phyloP scores from a whole-genome alignment of 1,140 invertebrate species.

The Pinna nobilis region DNA sequence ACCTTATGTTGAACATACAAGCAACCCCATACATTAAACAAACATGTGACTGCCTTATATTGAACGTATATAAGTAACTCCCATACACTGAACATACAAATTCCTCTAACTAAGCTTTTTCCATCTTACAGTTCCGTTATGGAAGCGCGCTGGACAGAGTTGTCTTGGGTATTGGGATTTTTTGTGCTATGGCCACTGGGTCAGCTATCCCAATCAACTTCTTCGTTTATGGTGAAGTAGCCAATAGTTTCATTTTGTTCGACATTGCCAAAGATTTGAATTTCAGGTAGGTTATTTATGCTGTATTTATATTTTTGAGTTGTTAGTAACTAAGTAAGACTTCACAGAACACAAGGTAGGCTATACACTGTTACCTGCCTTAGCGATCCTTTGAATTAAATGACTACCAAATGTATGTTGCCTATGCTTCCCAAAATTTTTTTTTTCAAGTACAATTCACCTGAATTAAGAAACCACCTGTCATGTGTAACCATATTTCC shows the following conservation, averaged over 20 bases:
- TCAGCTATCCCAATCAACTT: conserved; percentile 58
- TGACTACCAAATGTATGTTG: too few relatives aligned
- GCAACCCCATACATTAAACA: too few relatives aligned
- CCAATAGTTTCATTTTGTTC: conserved; percentile 50
- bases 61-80: too few relatives aligned
- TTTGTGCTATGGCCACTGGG: conserved; percentile 55
- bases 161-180: conserved; percentile 60
- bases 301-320: neutral
- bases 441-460: too few relatives aligned
- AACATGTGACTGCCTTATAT: too few relatives aligned
- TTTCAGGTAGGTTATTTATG: conserved; percentile 2
- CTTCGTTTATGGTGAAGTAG: conserved; percentile 62
- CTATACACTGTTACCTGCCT: too few relatives aligned
- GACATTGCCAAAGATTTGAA: conserved; percentile 4
- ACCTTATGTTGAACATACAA: neutral
- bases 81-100: neutral
- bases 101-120: too few relatives aligned
- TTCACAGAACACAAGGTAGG: neutral
- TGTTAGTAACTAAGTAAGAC: neutral
- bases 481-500: too few relatives aligned
- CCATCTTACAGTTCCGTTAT: conserved; percentile 62
- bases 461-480: too few relatives aligned
- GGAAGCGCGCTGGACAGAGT: conserved; percentile 48
- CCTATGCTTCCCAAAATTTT: too few relatives aligned
- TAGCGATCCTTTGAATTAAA: too few relatives aligned